Evolutionary conservation across 2,113 vertebrate species (phyloP).

Genomic region (Talpa occidentalis): DNA sequence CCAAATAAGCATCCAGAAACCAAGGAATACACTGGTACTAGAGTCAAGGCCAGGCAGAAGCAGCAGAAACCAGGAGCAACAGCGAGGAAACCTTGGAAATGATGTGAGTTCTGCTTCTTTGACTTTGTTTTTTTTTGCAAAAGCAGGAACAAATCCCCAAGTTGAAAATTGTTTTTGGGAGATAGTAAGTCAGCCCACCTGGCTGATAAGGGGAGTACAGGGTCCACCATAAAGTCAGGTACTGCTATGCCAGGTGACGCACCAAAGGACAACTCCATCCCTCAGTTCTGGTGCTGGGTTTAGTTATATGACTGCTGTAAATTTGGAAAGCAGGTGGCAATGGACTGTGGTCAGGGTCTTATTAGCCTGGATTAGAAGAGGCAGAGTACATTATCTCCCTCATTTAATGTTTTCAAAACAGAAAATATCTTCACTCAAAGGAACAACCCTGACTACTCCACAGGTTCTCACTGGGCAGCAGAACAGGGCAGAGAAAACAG

Average conservation of each 20-base stretch:
- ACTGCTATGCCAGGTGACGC: background rate
- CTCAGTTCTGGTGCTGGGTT: background rate
- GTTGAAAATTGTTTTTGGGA: constrained; percentile 2
- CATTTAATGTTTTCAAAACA: background rate
- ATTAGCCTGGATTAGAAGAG: background rate
- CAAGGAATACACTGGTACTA: background rate
- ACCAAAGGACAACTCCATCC: background rate
- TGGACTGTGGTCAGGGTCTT: background rate
- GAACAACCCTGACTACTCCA: constrained; percentile 7
- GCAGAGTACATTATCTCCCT: background rate
- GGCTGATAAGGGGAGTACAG: background rate
- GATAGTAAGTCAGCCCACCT: background rate
- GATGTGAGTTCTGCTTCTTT: constrained; percentile 29
- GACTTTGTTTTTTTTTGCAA: background rate
- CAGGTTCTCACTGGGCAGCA: background rate
- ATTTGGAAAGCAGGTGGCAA: background rate
- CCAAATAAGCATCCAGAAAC: constrained; percentile 20
- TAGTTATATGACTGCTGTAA: background rate
- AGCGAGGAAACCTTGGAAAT: constrained; percentile 20
- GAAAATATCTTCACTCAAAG: constrained; percentile 12
- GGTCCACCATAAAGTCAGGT: background rate
- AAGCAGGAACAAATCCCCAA: background rate
- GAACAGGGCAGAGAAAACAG: background rate
- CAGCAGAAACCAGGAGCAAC: background rate
- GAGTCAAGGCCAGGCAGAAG: background rate